Evolutionary conservation across 2,797 vertebrate genomes (phyloP).

Genomic region (Sebastes itinus): DNA sequence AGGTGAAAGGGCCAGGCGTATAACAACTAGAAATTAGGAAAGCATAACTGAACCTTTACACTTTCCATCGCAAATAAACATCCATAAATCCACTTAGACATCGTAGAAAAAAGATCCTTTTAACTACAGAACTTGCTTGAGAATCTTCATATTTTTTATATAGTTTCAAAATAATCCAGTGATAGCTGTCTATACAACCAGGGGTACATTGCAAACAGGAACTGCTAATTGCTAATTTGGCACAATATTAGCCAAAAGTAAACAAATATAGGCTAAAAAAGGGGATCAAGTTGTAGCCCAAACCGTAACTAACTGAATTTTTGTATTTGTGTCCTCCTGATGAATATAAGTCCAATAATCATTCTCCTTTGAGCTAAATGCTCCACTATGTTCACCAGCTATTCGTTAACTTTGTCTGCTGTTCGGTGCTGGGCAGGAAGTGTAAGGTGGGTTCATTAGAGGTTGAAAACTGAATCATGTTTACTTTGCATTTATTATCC

Average conservation of each 20-base stretch:
- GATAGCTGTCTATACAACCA: neutral
- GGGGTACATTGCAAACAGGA: neutral
- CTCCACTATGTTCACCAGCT: no score
- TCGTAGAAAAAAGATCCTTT: neutral
- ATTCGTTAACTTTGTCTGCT: no score
- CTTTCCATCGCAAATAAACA: no score
- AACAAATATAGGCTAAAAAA: neutral
- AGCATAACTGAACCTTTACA: no score
- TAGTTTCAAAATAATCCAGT: neutral
- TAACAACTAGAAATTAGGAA: neutral
- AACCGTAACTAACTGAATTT: neutral
- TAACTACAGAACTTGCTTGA: neutral
- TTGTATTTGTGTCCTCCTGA: neutral
- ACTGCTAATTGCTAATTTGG: no score
- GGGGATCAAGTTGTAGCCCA: neutral
- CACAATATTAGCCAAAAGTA: no score
- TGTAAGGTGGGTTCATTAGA: neutral
- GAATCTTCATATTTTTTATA: neutral
- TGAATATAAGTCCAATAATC: no score
- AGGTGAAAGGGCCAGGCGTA: neutral
- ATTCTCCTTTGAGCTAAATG: no score
- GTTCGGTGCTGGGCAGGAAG: neutral
- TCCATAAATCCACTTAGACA: neutral
- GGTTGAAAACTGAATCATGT: neutral
- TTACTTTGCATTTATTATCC: neutral